Percentiles rank a stretch among this genome's conserved stretches.
phyloP scores from a whole-genome alignment of 2,888 invertebrate species.

The Hybos culiciformis region DNA sequence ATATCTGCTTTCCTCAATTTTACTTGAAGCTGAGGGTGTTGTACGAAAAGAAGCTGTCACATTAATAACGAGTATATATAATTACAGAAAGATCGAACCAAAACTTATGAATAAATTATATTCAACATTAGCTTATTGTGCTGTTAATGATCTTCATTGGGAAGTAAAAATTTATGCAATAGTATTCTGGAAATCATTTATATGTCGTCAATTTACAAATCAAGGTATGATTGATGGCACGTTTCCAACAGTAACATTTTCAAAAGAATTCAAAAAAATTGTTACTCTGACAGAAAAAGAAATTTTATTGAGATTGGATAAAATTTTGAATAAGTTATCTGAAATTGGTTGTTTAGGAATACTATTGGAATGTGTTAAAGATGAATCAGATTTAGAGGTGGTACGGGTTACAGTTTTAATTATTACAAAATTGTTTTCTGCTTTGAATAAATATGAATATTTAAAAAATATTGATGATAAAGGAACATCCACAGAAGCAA shows the following conservation, averaged over 20 bases:
- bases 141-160: conserved; percentile 64
- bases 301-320: conserved; percentile 41
- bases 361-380: conserved; percentile 47
- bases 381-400: conserved; percentile 59
- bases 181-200: conserved; percentile 57
- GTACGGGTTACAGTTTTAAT: conserved; percentile 46
- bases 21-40: conserved; percentile 59
- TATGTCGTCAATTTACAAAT: conserved; percentile 47
- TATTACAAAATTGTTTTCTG: conserved; percentile 34
- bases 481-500: background rate
- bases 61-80: conserved; percentile 51
- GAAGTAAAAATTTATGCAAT: conserved; percentile 63
- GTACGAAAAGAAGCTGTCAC: conserved; percentile 60
- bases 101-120: conserved; percentile 43
- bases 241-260: conserved; percentile 68
- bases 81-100: conserved; percentile 45
- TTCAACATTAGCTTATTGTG: conserved; percentile 50
- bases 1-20: conserved; percentile 40
- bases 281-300: conserved; percentile 55
- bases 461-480: conserved; percentile 19
- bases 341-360: conserved; percentile 56
- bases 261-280: conserved; percentile 63
- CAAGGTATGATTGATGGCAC: conserved; percentile 75
- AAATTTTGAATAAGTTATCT: conserved; percentile 53
- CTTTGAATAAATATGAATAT: conserved; percentile 44